Conservation (phyloP, 2,888 invertebrate genomes). For the Nomada ferruginata region DNA sequence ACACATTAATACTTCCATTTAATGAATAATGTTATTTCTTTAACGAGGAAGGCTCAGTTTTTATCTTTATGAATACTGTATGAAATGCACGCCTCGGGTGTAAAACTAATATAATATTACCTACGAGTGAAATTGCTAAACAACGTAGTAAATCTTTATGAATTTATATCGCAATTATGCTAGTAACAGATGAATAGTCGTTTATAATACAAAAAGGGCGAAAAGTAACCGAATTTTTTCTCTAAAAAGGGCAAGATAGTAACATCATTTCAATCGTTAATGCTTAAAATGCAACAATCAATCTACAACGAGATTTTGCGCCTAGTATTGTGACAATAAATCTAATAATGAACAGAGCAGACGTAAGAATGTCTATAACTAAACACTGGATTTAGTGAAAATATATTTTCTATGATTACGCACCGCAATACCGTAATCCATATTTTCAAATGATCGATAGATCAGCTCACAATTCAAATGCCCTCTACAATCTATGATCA, state of each 20-base stretch:
- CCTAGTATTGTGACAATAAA: slow-evolving; percentile 30
- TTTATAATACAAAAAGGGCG: slow-evolving; percentile 3
- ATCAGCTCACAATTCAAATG: slow-evolving; percentile 63
- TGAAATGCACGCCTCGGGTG: slow-evolving; percentile 49
- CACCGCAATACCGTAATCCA: slow-evolving; percentile 48
- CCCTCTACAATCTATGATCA: slow-evolving; percentile 68
- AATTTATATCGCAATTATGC: slow-evolving; percentile 27
- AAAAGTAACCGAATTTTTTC: slow-evolving; percentile 3
- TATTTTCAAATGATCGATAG: slow-evolving; percentile 51
- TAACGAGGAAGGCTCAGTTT: slow-evolving; percentile 61
- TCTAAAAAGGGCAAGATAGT: not conserved
- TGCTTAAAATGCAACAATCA: not conserved
- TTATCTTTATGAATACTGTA: slow-evolving; percentile 58
- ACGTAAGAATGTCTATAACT: slow-evolving; percentile 16
- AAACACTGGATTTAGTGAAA: slow-evolving; percentile 9
- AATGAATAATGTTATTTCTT: slow-evolving; percentile 58
- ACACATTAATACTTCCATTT: slow-evolving; percentile 54
- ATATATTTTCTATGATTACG: slow-evolving; percentile 41
- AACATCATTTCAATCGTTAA: slow-evolving; percentile 24
- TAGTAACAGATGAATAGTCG: slow-evolving; percentile 19
- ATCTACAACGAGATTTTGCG: slow-evolving; percentile 12
- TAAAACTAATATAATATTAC: slow-evolving; percentile 50
- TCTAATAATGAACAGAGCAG: slow-evolving; percentile 11
- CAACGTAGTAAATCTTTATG: slow-evolving; percentile 26
- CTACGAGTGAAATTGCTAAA: slow-evolving; percentile 40